Evolutionary conservation across 2,113 vertebrate species (phyloP).

Genomic region (Burhinus bistriatus): DNA sequence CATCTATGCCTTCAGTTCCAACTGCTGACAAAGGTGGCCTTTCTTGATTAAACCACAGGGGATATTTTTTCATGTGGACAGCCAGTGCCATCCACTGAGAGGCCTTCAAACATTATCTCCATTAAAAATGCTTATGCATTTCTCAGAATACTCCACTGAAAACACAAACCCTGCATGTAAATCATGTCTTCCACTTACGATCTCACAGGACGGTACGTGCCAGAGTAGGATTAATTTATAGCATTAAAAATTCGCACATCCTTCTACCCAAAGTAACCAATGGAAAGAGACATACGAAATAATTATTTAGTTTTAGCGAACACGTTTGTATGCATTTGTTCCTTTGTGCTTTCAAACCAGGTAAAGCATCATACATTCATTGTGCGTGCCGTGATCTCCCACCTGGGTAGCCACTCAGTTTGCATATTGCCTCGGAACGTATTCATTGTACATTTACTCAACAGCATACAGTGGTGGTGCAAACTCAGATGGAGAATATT

Average conservation of each 20-base stretch:
- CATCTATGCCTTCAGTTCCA: not conserved
- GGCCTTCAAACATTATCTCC: not conserved
- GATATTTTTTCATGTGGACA: not conserved
- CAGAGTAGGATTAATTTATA: not conserved
- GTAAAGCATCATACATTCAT: fast-evolving
- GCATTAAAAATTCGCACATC: not conserved
- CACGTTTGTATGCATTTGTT: too few species aligned
- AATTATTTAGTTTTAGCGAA: not conserved
- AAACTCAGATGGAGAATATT: not conserved
- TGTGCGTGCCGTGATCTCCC: not conserved
- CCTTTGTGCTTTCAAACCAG: not conserved
- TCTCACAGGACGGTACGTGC: not conserved
- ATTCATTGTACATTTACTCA: not conserved
- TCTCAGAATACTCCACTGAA: not conserved
- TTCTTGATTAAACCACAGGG: not conserved
- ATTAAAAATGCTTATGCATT: not conserved
- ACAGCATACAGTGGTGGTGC: not conserved
- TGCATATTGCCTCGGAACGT: not conserved
- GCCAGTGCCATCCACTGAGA: not conserved
- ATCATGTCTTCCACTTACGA: fast-evolving
- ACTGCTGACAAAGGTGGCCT: not conserved
- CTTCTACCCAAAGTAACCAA: not conserved
- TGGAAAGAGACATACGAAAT: not conserved
- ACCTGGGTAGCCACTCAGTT: not conserved
- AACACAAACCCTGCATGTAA: not conserved